phyloP scores from a whole-genome alignment of 1,140 invertebrate genomes.

The Cyclargus thomasi region DNA sequence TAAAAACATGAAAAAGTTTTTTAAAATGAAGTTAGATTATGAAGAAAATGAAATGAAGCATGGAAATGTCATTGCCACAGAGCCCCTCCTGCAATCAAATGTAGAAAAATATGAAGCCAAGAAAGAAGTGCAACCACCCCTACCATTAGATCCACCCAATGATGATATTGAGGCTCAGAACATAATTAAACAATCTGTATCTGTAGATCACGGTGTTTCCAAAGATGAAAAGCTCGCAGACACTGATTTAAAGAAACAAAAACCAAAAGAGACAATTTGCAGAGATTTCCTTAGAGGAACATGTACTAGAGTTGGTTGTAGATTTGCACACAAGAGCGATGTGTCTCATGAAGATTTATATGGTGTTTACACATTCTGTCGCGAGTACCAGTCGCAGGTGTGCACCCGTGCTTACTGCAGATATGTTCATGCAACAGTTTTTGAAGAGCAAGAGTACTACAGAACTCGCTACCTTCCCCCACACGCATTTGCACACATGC shows the following conservation, averaged over 20 bases:
- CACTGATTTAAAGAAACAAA: not conserved
- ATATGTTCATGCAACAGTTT: slow-evolving; percentile 52
- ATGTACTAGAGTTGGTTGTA: slow-evolving; percentile 42
- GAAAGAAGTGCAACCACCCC: slow-evolving; percentile 34
- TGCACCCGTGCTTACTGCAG: slow-evolving; percentile 42
- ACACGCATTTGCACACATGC: slow-evolving; percentile 33
- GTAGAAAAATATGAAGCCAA: slow-evolving; percentile 20
- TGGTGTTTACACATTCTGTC: slow-evolving; percentile 47
- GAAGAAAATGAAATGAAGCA: slow-evolving; percentile 27
- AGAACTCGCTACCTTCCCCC: slow-evolving; percentile 43
- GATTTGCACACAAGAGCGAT: slow-evolving; percentile 42
- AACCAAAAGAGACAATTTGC: slow-evolving; percentile 19
- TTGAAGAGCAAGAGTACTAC: slow-evolving; percentile 52
- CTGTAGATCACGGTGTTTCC: slow-evolving; percentile 7
- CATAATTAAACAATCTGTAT: not conserved
- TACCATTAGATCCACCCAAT: slow-evolving; percentile 33
- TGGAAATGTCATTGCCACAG: slow-evolving; percentile 20
- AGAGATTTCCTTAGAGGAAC: slow-evolving; percentile 48
- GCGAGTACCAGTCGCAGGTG: slow-evolving; percentile 45
- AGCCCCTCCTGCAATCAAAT: slow-evolving; percentile 21
- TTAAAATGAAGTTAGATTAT: slow-evolving; percentile 44
- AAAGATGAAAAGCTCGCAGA: slow-evolving; percentile 7
- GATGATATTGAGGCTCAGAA: slow-evolving; percentile 19
- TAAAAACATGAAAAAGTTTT: slow-evolving; percentile 59
- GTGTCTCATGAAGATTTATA: slow-evolving; percentile 33